phyloP scores from a whole-genome alignment of 1,140 invertebrate genomes.

The Archivesica marissinica region DNA sequence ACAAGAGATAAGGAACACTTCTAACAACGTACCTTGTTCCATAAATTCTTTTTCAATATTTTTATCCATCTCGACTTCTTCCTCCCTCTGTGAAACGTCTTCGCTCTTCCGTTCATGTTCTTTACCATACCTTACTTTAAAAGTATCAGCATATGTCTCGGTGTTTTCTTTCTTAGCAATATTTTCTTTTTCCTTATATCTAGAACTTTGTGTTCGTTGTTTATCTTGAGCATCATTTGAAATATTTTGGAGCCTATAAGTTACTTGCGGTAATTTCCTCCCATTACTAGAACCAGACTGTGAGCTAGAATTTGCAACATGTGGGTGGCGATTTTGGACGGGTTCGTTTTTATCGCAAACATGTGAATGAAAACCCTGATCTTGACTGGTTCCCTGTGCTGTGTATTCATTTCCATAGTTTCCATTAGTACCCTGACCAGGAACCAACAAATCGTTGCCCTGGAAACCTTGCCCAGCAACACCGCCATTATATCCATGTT shows the following conservation, averaged over 20 bases:
- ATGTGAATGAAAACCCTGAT: slow-evolving; percentile 10
- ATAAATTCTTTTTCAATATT: slow-evolving; percentile 59
- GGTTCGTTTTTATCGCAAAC: neutral
- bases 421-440: neutral
- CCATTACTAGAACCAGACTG: slow-evolving; percentile 26
- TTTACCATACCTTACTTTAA: slow-evolving; percentile 63
- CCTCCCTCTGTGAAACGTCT: neutral
- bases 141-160: slow-evolving; percentile 59
- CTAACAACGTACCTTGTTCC: slow-evolving; percentile 63
- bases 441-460: slow-evolving; percentile 2
- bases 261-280: slow-evolving; percentile 52
- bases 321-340: neutral
- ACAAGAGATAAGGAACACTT: too few relatives aligned
- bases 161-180: slow-evolving; percentile 1
- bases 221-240: slow-evolving; percentile 30
- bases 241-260: slow-evolving; percentile 40
- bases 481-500: slow-evolving; percentile 25
- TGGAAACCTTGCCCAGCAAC: slow-evolving; percentile 7
- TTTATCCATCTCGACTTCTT: slow-evolving; percentile 27
- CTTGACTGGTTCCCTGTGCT: neutral
- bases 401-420: slow-evolving; percentile 1
- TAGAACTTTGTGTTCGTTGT: slow-evolving; percentile 3
- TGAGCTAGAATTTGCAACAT: neutral
- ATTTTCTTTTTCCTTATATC: slow-evolving; percentile 16
- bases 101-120: slow-evolving; percentile 54